These are phyloP conservation scores for Tadarida brasiliensis DNA, from an alignment of 2,797 vertebrate genomes.

Conservation along the genomic window DNA sequence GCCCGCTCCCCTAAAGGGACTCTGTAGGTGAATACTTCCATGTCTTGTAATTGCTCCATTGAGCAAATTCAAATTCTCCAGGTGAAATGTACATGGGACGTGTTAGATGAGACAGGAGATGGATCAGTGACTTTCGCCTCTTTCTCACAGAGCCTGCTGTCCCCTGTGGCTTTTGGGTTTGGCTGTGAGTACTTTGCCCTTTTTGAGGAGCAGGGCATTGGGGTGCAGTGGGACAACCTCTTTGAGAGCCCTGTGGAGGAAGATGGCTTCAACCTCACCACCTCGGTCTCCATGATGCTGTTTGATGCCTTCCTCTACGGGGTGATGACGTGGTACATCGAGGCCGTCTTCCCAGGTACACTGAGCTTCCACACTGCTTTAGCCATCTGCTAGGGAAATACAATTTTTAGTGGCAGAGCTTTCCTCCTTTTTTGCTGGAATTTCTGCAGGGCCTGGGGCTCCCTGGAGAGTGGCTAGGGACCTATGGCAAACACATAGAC, in stretches of 20 bases:
- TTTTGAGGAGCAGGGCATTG: slow-evolving; percentile 98
- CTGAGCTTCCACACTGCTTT: neutral
- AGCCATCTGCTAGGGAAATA: neutral
- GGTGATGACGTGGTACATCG: slow-evolving; percentile 98
- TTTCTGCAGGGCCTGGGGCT: neutral
- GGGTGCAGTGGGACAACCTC: slow-evolving; percentile 98
- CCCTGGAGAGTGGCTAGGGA: neutral
- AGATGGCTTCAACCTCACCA: slow-evolving; percentile 96
- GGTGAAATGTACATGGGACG: slow-evolving; percentile 61
- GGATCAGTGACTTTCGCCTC: slow-evolving; percentile 40
- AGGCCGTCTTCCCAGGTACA: slow-evolving; percentile 97
- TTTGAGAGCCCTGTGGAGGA: slow-evolving; percentile 95
- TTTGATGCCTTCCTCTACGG: slow-evolving; percentile 95
- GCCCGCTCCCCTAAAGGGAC: slow-evolving; percentile 35
- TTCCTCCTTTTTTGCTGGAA: neutral
- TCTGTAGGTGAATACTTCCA: slow-evolving; percentile 34
- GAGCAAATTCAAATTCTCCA: slow-evolving; percentile 61
- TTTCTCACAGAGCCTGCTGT: slow-evolving; percentile 93
- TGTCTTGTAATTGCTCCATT: slow-evolving; percentile 63
- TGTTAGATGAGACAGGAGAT: neutral
- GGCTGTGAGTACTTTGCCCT: slow-evolving; percentile 98
- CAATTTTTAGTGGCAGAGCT: neutral
- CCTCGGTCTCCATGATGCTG: slow-evolving; percentile 95
- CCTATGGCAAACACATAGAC: neutral
- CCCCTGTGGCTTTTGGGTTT: slow-evolving; percentile 98